Percentiles rank a stretch among this genome's conserved stretches.
These are phyloP conservation scores for Gasteruption jaculator DNA, from an alignment of 2,888 invertebrate genomes.

Conservation along the genomic window DNA sequence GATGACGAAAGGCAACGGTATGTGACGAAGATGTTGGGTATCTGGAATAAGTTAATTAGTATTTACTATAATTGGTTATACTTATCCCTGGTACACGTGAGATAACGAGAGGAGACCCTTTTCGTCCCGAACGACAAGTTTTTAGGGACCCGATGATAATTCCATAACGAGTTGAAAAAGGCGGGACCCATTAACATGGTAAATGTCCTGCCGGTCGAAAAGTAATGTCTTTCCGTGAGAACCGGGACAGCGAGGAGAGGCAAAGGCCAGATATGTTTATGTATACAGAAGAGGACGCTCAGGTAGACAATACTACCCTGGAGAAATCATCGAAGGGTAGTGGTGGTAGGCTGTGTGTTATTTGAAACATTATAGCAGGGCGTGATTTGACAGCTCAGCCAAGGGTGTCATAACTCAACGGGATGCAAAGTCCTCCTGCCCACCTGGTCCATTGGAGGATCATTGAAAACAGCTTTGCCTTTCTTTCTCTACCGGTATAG, in stretches of 20 bases:
- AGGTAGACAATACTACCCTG: too few species aligned
- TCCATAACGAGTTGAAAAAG: conserved; percentile 38
- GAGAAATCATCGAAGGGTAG: too few species aligned
- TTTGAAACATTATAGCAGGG: conserved; percentile 16
- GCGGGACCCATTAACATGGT: conserved; percentile 39
- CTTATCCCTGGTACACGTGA: conserved; percentile 10
- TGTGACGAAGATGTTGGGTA: too few species aligned
- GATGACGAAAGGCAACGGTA: too few species aligned
- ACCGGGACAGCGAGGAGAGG: conserved; percentile 8
- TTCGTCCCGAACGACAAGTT: too few species aligned
- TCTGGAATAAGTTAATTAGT: conserved; percentile 51
- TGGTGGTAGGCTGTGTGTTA: too few species aligned
- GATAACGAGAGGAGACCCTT: too few species aligned
- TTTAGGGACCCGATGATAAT: conserved; percentile 37
- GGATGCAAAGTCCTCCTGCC: conserved; percentile 8
- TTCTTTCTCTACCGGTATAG: too few species aligned
- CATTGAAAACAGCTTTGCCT: too few species aligned
- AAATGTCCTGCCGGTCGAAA: conserved; percentile 30
- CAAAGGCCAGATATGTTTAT: too few species aligned
- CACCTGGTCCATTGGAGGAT: too few species aligned
- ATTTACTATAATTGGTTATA: conserved; percentile 50
- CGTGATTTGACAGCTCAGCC: conserved; percentile 39
- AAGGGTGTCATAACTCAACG: conserved; percentile 37
- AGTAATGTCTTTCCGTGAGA: conserved; percentile 32
- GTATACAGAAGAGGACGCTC: too few species aligned